phyloP scores from a whole-genome alignment of 2,113 vertebrate genomes.

The Asarcornis scutulata region DNA sequence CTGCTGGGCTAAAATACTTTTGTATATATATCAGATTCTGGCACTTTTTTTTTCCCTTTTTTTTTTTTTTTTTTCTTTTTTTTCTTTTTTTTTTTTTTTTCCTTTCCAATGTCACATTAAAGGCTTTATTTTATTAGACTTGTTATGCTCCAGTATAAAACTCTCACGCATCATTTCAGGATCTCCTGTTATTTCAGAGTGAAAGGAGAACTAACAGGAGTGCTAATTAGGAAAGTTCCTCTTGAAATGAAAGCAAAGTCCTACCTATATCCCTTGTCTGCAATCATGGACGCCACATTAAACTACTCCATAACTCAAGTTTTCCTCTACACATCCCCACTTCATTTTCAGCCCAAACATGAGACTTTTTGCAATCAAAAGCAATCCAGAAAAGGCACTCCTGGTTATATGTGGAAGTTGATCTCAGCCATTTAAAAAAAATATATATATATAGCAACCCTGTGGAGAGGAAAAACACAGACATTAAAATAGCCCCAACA shows the following conservation, averaged over 20 bases:
- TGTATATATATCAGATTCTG: not conserved
- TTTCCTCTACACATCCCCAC: not conserved
- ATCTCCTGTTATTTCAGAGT: not conserved
- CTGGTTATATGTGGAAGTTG: not conserved
- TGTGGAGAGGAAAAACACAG: not conserved
- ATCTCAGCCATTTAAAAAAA: conserved; percentile 9
- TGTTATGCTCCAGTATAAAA: not conserved
- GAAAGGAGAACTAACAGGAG: not conserved
- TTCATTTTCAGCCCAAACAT: not conserved
- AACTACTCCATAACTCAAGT: not conserved
- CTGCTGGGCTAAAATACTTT: not conserved
- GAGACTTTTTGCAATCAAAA: not conserved
- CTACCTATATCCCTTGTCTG: not conserved
- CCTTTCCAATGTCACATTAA: not conserved
- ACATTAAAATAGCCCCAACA: not conserved
- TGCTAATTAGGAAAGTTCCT: not conserved
- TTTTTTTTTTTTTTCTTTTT: not conserved
- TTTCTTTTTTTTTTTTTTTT: not conserved
- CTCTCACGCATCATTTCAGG: not conserved
- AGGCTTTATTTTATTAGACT: not conserved
- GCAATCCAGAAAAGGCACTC: conserved; percentile 4
- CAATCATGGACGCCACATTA: not conserved
- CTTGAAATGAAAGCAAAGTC: not conserved
- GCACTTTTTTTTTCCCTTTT: not conserved
- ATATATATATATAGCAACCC: not conserved